Percentiles rank a stretch among this genome's conserved stretches.
These are phyloP conservation scores for Tylochromis polylepis DNA, from an alignment of 2,113 vertebrate genomes.

Conservation along the genomic window DNA sequence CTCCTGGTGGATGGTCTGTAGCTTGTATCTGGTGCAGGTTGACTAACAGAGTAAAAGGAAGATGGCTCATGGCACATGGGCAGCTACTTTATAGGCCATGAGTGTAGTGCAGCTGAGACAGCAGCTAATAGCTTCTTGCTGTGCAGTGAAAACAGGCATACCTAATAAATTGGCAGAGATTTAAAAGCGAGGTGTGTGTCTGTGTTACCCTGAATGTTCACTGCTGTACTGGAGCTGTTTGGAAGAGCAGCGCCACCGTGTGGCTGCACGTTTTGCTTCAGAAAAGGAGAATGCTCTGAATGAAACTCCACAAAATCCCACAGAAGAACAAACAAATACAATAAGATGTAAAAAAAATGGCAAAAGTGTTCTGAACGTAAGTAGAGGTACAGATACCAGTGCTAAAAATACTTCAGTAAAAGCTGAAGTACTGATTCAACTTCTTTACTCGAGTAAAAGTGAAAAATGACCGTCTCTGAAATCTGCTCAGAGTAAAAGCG, in stretches of 20 bases:
- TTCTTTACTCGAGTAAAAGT: too few relatives aligned
- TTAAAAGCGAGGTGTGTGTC: background rate
- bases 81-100: background rate
- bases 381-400: too few relatives aligned
- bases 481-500: too few relatives aligned
- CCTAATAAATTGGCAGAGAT: background rate
- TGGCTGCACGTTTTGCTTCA: background rate
- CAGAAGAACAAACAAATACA: background rate
- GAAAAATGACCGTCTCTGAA: too few relatives aligned
- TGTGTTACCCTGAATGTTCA: too few relatives aligned
- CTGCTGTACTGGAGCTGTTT: background rate
- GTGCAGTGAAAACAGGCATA: background rate
- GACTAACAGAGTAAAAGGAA: background rate
- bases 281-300: background rate
- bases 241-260: background rate
- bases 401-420: too few relatives aligned
- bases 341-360: too few relatives aligned
- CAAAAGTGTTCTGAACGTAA: too few relatives aligned
- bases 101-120: background rate
- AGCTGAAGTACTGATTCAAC: too few relatives aligned
- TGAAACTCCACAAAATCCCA: background rate
- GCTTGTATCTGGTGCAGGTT: background rate
- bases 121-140: background rate
- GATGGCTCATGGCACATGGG: background rate
- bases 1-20: background rate